phyloP scores from a whole-genome alignment of 2,113 vertebrate species.

The Macaca fascicularis region T2T-MFA8v1.1 NC_088389.1:121901001-121901500 shows the following conservation, averaged over 20 bases:
- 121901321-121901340: slow-evolving; percentile 93
- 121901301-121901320: slow-evolving; percentile 93
- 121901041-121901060: slow-evolving; percentile 93
- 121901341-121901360: slow-evolving; percentile 93
- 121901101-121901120: slow-evolving; percentile 94
- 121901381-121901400: slow-evolving; percentile 89
- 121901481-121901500: slow-evolving; percentile 95
- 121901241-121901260: slow-evolving; percentile 91
- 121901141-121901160: slow-evolving; percentile 94
- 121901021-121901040: slow-evolving; percentile 88
- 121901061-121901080: slow-evolving; percentile 90
- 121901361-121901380: slow-evolving; percentile 93
- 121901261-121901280: slow-evolving; percentile 88
- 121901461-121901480: slow-evolving; percentile 93
- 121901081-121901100: slow-evolving; percentile 90
- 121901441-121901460: slow-evolving; percentile 94
- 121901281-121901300: slow-evolving; percentile 90
- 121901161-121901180: slow-evolving; percentile 94
- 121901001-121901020: slow-evolving; percentile 90
- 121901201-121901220: slow-evolving; percentile 96
- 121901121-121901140: slow-evolving; percentile 94
- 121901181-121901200: slow-evolving; percentile 90
- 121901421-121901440: slow-evolving; percentile 94
- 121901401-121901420: slow-evolving; percentile 91
- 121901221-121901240: slow-evolving; percentile 95